phyloP scores from a whole-genome alignment of 2,113 vertebrate species.

The Hemiscyllium ocellatum region DNA sequence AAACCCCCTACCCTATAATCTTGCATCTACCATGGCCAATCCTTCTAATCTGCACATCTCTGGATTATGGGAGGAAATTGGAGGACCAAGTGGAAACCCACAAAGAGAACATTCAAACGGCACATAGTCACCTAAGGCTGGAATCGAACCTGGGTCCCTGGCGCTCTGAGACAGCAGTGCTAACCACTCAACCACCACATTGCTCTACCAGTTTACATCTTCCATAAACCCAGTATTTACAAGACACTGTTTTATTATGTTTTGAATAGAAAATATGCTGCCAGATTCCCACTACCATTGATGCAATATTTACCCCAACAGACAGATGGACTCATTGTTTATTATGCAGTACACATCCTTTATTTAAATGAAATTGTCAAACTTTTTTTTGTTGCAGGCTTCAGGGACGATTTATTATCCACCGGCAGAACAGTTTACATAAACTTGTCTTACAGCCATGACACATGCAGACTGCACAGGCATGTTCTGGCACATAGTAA shows the following conservation, averaged over 20 bases:
- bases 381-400: not conserved
- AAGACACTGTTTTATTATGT: constrained; percentile 20
- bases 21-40: too few relatives aligned
- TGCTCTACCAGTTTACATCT: too few relatives aligned
- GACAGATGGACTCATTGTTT: constrained; percentile 30
- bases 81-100: too few relatives aligned
- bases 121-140: too few relatives aligned
- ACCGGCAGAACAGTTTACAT: not conserved
- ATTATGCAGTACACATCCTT: constrained; percentile 15
- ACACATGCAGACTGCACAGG: not conserved
- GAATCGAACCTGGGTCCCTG: too few relatives aligned
- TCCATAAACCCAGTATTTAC: not conserved
- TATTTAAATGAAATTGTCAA: constrained; percentile 9
- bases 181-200: too few relatives aligned
- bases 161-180: too few relatives aligned
- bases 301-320: constrained; percentile 32
- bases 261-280: constrained; percentile 27
- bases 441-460: not conserved
- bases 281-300: not conserved
- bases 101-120: too few relatives aligned
- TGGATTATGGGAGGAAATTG: too few relatives aligned
- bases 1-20: too few relatives aligned
- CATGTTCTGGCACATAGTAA: not conserved
- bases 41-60: too few relatives aligned
- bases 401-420: constrained; percentile 21